A percentile compares a stretch with the other conserved stretches of the same genome.
Conservation (phyloP, 2,888 invertebrate species). For the Lithodes maja region DNA sequence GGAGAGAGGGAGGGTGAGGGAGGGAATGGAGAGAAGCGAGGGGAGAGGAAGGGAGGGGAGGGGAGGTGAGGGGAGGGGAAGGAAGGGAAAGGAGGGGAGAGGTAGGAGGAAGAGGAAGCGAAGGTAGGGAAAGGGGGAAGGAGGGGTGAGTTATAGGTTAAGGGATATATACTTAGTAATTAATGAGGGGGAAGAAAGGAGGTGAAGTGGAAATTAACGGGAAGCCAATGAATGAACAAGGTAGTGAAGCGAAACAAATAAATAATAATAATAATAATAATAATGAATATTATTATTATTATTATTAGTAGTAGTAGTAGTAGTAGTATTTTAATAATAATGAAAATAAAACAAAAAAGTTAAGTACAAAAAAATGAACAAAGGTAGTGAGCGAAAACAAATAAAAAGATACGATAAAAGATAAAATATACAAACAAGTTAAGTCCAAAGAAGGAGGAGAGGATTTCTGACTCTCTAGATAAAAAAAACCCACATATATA, state of each 20-base stretch:
- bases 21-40: neutral
- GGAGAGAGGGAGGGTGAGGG: neutral
- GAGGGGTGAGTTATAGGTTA: neutral
- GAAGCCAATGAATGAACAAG: neutral
- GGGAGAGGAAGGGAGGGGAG: neutral
- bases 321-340: too few species aligned
- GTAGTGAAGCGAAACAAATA: neutral
- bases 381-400: too few species aligned
- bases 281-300: neutral
- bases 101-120: neutral
- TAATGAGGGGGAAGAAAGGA: neutral
- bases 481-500: too few species aligned
- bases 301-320: too few species aligned
- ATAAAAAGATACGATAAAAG: too few species aligned
- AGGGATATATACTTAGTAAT: neutral
- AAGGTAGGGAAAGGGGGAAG: neutral
- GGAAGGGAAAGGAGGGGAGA: neutral
- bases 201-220: neutral
- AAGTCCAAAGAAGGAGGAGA: too few species aligned
- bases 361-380: too few species aligned
- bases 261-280: neutral
- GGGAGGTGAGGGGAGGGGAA: neutral
- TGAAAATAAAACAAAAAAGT: too few species aligned
- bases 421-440: too few species aligned
- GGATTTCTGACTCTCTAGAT: too few species aligned